Conservation (phyloP, 2,797 vertebrate species). For the Cirrhinus molitorella region DNA sequence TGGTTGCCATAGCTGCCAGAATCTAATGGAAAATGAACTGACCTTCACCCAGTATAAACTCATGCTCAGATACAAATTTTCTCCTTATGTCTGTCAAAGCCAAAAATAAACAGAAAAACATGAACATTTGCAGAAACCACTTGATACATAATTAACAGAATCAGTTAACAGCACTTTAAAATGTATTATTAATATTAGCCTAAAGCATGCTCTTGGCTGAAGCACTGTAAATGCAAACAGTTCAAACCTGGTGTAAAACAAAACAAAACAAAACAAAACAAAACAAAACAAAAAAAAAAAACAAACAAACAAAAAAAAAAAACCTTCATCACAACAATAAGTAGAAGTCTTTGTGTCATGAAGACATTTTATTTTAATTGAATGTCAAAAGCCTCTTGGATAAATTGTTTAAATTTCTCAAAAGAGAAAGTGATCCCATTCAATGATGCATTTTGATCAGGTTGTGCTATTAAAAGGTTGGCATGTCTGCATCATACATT, state of each 20-base stretch:
- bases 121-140: neutral
- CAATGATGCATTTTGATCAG: neutral
- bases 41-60: neutral
- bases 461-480: neutral
- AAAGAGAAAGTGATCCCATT: neutral
- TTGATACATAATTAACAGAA: neutral
- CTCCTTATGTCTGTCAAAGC: neutral
- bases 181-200: neutral
- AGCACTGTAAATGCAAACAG: neutral
- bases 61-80: neutral
- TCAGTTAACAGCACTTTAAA: neutral
- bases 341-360: neutral
- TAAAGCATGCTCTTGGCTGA: neutral
- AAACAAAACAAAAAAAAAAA: no score
- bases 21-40: neutral
- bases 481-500: neutral
- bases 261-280: no score
- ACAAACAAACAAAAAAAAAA: no score
- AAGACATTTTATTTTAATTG: neutral
- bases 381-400: slow-evolving; percentile 1
- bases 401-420: neutral
- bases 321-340: neutral
- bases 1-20: neutral
- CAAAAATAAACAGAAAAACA: neutral
- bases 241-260: neutral